Evolutionary conservation across 2,797 vertebrate genomes (phyloP).

Genomic region (Phrynocephalus guinanensis): DNA sequence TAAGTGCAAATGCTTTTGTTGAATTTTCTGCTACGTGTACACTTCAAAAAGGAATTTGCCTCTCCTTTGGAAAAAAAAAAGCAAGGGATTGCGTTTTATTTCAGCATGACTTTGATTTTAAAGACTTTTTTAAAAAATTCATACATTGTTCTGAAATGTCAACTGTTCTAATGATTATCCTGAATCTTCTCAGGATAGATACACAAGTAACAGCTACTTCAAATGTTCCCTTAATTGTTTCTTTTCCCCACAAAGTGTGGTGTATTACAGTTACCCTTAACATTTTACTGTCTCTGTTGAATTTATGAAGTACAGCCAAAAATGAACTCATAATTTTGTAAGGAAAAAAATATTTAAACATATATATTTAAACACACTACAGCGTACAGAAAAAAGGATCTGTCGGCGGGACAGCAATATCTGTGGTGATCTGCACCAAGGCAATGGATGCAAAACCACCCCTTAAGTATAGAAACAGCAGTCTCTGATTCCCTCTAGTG

Average conservation of each 20-base stretch:
- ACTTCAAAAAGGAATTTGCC: not conserved
- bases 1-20: not conserved
- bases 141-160: constrained; percentile 16
- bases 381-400: not conserved
- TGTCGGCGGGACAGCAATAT: too few species aligned
- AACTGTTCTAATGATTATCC: constrained; percentile 8
- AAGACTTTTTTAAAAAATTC: not conserved
- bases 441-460: too few species aligned
- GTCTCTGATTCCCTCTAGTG: too few species aligned
- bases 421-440: too few species aligned
- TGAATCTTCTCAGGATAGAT: not conserved
- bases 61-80: not conserved
- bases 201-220: constrained; percentile 22
- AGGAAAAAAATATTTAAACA: not conserved
- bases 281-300: not conserved
- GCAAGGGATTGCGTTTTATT: not conserved
- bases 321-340: constrained; percentile 7
- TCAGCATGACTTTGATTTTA: not conserved
- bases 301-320: constrained; percentile 7
- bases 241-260: constrained; percentile 1
- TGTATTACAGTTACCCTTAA: constrained; percentile 15
- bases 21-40: not conserved
- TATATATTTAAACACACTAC: not conserved
- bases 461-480: too few species aligned
- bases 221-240: constrained; percentile 21